phyloP scores from a whole-genome alignment of 2,113 vertebrate genomes.

The Hystrix cristata region DNA sequence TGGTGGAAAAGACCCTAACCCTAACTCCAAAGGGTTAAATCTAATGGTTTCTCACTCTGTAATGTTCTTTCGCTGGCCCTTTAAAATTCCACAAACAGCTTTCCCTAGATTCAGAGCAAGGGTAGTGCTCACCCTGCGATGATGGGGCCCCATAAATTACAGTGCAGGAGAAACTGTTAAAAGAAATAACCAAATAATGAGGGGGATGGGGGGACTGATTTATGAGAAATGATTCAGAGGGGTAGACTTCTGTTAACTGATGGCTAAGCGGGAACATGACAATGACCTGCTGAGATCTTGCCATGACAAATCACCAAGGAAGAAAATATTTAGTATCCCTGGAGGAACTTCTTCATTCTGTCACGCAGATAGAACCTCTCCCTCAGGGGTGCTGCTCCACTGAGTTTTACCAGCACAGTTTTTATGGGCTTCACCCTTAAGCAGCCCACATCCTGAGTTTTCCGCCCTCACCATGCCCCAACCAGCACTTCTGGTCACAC shows the following conservation, averaged over 20 bases:
- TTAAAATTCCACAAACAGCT: slow-evolving; percentile 66
- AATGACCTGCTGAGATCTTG: slow-evolving; percentile 75
- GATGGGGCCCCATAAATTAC: slow-evolving; percentile 72
- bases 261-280: slow-evolving; percentile 75
- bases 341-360: slow-evolving; percentile 33
- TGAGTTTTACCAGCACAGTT: not conserved
- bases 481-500: not conserved
- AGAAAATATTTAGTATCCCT: slow-evolving; percentile 67
- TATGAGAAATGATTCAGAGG: slow-evolving; percentile 78
- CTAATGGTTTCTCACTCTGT: slow-evolving; percentile 14
- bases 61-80: slow-evolving; percentile 45
- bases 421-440: not conserved
- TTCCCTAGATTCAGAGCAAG: slow-evolving; percentile 45
- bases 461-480: not conserved
- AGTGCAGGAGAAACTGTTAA: slow-evolving; percentile 66
- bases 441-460: not conserved
- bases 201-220: slow-evolving; percentile 66
- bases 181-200: slow-evolving; percentile 82
- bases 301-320: slow-evolving; percentile 71
- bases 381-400: not conserved
- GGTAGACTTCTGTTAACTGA: slow-evolving; percentile 79
- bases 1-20: not conserved
- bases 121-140: not conserved
- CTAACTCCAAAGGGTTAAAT: not conserved
- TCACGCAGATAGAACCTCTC: not conserved